Evolutionary conservation across 2,888 invertebrate genomes (phyloP).

Genomic region (Drosophila acutilabella): DNA sequence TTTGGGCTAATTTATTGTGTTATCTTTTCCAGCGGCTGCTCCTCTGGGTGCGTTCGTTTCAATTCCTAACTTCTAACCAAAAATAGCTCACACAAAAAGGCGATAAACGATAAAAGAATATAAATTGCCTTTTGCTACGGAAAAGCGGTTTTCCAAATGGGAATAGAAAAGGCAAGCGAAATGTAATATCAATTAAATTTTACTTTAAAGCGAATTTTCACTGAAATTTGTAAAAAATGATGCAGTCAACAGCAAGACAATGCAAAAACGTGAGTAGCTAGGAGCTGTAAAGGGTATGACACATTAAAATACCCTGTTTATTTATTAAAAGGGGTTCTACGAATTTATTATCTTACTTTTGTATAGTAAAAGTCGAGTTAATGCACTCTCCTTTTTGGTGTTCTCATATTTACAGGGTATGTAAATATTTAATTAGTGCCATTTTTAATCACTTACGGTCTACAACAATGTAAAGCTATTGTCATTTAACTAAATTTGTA

Average conservation of each 20-base stretch:
- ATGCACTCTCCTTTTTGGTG: no score
- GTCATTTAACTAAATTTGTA: no score
- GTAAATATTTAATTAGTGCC: neutral
- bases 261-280: conserved; percentile 13
- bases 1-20: conserved; percentile 64
- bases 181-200: conserved; percentile 53
- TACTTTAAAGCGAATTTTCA: conserved; percentile 29
- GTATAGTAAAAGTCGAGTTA: neutral
- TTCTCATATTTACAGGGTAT: neutral
- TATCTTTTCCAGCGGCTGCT: conserved; percentile 43
- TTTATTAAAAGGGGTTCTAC: neutral
- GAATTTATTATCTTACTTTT: neutral
- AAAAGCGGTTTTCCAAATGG: conserved; percentile 50
- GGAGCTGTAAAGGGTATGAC: no score
- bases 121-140: conserved; percentile 46
- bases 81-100: conserved; percentile 45
- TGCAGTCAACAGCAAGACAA: conserved; percentile 15
- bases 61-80: conserved; percentile 11
- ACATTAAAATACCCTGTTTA: conserved; percentile 19
- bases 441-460: no score
- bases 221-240: conserved; percentile 32
- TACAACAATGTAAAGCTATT: no score
- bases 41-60: conserved; percentile 46
- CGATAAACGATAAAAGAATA: conserved; percentile 51
- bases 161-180: conserved; percentile 28